Base-by-base conservation (phyloP, 2,888 invertebrate genomes). In the Brachylomia viminalis region DNA sequence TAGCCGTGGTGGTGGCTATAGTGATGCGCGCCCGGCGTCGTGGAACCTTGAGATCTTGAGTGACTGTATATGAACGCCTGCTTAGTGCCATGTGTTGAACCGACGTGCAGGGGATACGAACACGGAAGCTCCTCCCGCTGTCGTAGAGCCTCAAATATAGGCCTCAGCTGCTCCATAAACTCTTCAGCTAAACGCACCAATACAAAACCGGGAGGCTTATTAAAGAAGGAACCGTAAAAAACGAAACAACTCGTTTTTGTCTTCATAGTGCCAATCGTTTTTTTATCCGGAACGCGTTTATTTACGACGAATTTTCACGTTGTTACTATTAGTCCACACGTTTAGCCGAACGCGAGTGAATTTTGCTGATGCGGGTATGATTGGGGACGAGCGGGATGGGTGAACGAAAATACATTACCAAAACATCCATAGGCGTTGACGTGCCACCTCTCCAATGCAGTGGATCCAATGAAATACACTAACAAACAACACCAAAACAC, bases 101-200 rank as follows among this genome's bases (percentile, higher is more conserved):
- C 98, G 97, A 98, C 98, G 97, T 98, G 98, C 96, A 98, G 98
- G 93, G 98, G 98, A 97, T 98, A 98, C 93, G 98, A 98, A 97
- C 98, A 98, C 94, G 98, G 98, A 92, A 98, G 98, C 96, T 98
- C 98, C 97, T 98, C 98, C 95, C 98, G 98, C 95, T 98, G 98
- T 94, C 99, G 98, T 95, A 99, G 97, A 97, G 98, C 98, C 97
- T 99, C 98, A 97, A 99, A 99, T 97, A 99, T 98, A 94, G 99
- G 99, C 98, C 98, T 98, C 98, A 99, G 97, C 97, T 99, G 98
- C 97, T 98, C 98, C 98, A 99, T 97, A 97, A 99, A 98, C 97
- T 98, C 98, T 97, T 98, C 98, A 97, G 98, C 99, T 99, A 97
- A 93, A 96, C 94, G 95, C 90, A 95, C 92, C 92, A 96, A 96